A percentile compares a stretch with the other conserved stretches of the same genome.
Conservation (phyloP, 1,140 invertebrate species). For the Euschistus heros region DNA sequence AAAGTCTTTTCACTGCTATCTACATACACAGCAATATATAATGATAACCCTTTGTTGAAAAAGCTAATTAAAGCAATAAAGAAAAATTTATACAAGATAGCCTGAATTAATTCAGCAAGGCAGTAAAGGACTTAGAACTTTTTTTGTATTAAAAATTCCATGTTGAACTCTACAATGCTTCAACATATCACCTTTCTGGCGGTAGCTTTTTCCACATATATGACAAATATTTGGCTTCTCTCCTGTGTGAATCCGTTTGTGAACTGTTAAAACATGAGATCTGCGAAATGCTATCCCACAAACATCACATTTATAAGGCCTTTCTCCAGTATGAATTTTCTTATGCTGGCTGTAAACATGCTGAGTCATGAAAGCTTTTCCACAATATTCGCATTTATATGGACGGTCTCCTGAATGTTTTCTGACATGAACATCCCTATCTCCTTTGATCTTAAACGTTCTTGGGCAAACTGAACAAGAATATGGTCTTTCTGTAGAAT, state of each 20-base stretch:
- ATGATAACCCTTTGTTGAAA: too few species aligned
- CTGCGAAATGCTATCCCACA: constrained; percentile 30
- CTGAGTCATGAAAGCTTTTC: constrained; percentile 33
- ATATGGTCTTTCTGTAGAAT: constrained; percentile 45
- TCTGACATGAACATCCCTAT: constrained; percentile 28
- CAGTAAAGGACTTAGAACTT: too few species aligned
- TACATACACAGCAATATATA: too few species aligned
- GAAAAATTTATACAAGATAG: too few species aligned
- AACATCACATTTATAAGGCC: constrained; percentile 30
- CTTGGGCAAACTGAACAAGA: constrained; percentile 34
- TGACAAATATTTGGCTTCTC: constrained; percentile 58
- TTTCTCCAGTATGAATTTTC: constrained; percentile 32
- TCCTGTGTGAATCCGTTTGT: constrained; percentile 45
- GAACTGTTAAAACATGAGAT: constrained; percentile 30
- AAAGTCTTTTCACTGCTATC: too few species aligned
- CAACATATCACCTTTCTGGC: constrained; percentile 27
- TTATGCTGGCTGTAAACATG: constrained; percentile 32
- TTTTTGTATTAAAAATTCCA: neutral
- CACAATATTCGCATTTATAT: constrained; percentile 30
- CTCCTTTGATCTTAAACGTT: constrained; percentile 29
- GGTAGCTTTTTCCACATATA: constrained; percentile 46
- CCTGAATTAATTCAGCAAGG: too few species aligned
- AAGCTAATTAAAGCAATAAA: too few species aligned
- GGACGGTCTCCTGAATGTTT: constrained; percentile 30
- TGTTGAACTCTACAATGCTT: constrained; percentile 17